Evolutionary conservation across 2,888 invertebrate species (phyloP).

Genomic region (Drosophila merina): DNA sequence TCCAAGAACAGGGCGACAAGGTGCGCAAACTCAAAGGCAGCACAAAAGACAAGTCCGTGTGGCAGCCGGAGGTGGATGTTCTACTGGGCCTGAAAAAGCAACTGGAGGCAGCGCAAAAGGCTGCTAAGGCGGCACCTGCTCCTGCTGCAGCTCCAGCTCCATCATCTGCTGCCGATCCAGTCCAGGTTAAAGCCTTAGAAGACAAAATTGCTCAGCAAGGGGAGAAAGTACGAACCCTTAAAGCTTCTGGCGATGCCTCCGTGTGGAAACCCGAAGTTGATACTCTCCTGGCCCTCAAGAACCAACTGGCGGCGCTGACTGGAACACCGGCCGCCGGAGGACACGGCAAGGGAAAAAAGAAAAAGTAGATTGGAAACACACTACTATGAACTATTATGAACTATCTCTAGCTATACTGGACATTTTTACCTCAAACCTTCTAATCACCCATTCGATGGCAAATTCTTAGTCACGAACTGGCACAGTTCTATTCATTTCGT

Average conservation of each 20-base stretch:
- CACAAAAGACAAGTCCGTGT: constrained; percentile 90
- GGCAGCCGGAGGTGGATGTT: constrained; percentile 91
- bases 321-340: constrained; percentile 64
- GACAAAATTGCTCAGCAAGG: constrained; percentile 88
- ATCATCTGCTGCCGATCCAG: constrained; percentile 19
- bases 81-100: constrained; percentile 90
- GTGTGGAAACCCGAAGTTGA: constrained; percentile 92
- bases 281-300: constrained; percentile 89
- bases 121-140: constrained; percentile 25
- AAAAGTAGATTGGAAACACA: constrained; percentile 67
- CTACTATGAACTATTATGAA: not conserved
- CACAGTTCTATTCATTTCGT: constrained; percentile 50
- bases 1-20: constrained; percentile 87
- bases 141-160: constrained; percentile 11
- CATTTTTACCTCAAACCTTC: constrained; percentile 44
- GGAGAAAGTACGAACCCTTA: constrained; percentile 90
- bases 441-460: constrained; percentile 37
- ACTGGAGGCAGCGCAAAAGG: constrained; percentile 83
- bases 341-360: constrained; percentile 81
- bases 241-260: constrained; percentile 89
- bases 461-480: constrained; percentile 36
- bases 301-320: constrained; percentile 85
- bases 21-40: constrained; percentile 91
- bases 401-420: constrained; percentile 4
- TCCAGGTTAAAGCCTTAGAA: constrained; percentile 85